Base-by-base conservation (phyloP, 1,140 invertebrate species). In the Cotesia typhae region DNA sequence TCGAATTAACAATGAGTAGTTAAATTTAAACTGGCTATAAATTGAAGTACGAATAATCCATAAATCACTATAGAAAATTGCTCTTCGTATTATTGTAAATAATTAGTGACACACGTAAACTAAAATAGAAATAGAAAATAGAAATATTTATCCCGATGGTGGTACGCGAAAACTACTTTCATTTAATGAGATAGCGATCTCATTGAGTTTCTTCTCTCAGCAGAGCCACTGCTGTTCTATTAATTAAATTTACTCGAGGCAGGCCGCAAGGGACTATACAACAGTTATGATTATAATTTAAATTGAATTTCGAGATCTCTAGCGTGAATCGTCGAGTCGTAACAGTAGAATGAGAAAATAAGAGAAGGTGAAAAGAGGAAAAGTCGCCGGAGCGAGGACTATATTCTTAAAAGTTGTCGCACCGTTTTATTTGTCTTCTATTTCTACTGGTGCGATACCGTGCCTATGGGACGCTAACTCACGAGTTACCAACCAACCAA, bases 231-330 rank as follows among this genome's bases (percentile, higher is more conserved):
- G 41, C 17, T 61, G 59, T 65, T 14, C 63, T 38, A 65, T 65
- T 65, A 65, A 79, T 79, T 80, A 75, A 80, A 80, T 79, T 76
- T 73, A 72, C 67, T 38, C 60, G 38, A 41, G 51, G 37, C 41
- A 52, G 37, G 10, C 38, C 41, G 47, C 47, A 67, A 10, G 41
- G 28, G 66, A 51, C 20, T 52, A 53, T 53, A 53, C 41, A 47
- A 47, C 60, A 68, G 74, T 80, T 79, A 73, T 78, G 73, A 80
- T 79, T 80, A 75, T 78, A 76, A 80, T 80, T 80, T 78, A 76
- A 80, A 79, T 80, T 79, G 77, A 77, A 78, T 80, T 79, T 73
- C 66, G 63, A 66, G 76, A 77, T 77, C 72, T 76, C 63, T 38
- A 53, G 20, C 55, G 70, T 53, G 71, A 61, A 38, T 67, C 53